Conservation (phyloP, 2,113 vertebrate genomes). For the Limanda limanda region DNA sequence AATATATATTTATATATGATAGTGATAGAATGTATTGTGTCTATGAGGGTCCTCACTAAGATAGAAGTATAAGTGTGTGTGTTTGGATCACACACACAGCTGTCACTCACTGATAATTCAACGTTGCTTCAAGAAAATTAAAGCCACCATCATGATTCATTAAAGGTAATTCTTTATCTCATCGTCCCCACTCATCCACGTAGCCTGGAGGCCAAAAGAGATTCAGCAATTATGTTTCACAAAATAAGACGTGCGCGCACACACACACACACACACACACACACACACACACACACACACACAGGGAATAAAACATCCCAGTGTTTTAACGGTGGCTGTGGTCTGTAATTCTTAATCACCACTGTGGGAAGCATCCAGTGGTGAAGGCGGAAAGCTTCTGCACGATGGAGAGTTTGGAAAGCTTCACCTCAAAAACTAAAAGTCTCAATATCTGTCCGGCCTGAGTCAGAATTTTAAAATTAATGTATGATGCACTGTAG, state of each 20-base stretch:
- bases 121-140: constrained; percentile 23
- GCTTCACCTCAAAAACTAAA: no score
- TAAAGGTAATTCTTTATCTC: not conserved
- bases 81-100: not conserved
- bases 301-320: not conserved
- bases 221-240: constrained; percentile 6
- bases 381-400: not conserved
- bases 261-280: not conserved
- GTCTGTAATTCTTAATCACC: not conserved
- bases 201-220: constrained; percentile 24
- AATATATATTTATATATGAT: no score
- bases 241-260: not conserved
- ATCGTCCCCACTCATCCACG: constrained; percentile 14
- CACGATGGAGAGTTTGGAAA: no score
- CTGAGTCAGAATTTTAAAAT: no score
- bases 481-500: no score
- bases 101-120: not conserved
- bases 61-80: not conserved
- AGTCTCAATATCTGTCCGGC: no score
- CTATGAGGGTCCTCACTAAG: no score
- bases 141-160: constrained; percentile 18
- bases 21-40: no score
- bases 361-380: not conserved
- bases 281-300: no score
- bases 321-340: not conserved